Base-by-base conservation (phyloP, 2,113 vertebrate species). In the Gavialis gangeticus region DNA sequence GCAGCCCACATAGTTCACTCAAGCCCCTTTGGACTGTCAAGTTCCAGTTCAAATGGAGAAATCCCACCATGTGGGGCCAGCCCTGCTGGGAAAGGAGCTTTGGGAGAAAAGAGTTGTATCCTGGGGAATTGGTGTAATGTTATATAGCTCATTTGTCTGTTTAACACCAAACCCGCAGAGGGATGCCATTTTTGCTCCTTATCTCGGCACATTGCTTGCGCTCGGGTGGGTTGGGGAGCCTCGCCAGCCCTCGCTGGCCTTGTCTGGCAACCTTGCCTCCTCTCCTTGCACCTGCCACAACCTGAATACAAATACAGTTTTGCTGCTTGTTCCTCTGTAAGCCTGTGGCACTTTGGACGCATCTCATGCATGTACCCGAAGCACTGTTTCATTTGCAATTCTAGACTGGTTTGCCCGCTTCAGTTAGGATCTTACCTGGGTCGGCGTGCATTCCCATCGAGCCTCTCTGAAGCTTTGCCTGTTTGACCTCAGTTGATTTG, bases 391-490 rank as follows among this genome's bases (percentile, higher is more conserved):
- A 57, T 7, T 16, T 58, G 80, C 12, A 24, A 19, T 21, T 17
- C 5, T 54, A 25, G 8, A 17, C 3, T 2, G 27, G 27, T 76
- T 17, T 76, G 46, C 27, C 54, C 10, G 75, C 55, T n/a, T 56
- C 6, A n/a, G 16, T 56, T 76, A 27, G n/a, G 0, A 10, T 25
- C 59, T 66, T 13, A 7, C 54, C 73, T 1, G 1, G 17, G 62
- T 57, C 8, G 0, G 55, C 28, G 13, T 2, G 0, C 1, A 0
- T 14, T 25, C 10, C 71, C 14, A 58, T n/a, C 0, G 1, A 21
- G 16, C 64, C 28, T 27, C n/a, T 54, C 22, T 17, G n/a, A 60
- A 17, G 16, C 60, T 55, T 82, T 59, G 59, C 58, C 25, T 71
- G 56, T 82, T 62, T 3, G 2, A 0, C 75, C 4, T 27, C 19